Base-by-base conservation (phyloP, 2,888 invertebrate genomes). In the Baronia brevicornis region DNA sequence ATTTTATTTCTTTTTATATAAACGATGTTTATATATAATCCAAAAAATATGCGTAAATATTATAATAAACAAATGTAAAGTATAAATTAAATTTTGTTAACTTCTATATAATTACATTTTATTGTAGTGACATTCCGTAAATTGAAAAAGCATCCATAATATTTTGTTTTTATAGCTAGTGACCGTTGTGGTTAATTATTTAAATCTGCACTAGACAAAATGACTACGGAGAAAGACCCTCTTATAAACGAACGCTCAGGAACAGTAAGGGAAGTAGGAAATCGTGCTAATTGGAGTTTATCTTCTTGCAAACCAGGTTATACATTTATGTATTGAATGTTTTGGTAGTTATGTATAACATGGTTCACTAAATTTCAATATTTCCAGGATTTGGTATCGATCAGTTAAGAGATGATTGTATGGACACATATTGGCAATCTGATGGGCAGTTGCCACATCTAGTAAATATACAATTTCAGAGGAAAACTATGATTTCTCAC, bases 371-470 rank as follows among this genome's bases (percentile, higher is more conserved):
- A 10, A 19, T 15, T 15, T 12, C 5, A 23, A 29, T 13, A 27
- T 13, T 44, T 64, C 4, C 51, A 94, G 98, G 98, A 23, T 98
- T 97, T 85, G 99, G 99, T 2, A 97, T 99, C 3, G 96, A 98
- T 61, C 98, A 98, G 62, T 74, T 99, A 21, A 85, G 98, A 43
- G 97, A 98, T 71, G 95, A 97, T 62, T 94, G 95, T 42, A 92
- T 95, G 73, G 99, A 99, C 49, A 97, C 97, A 2, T 99, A 98
- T 69, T 99, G 99, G 99, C 99, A 99, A 69, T 98, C 98, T 0
- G 99, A 99, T 74, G 99, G 99, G 0, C 98, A 98, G 49, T 87
- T 99, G 41, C 99, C 99, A 2, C 99, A 99, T 75, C 85, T 98
- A 43, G 96, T 99, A 0, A 98, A 98, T 62, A 95, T 99, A 44